A percentile compares a stretch with the other conserved stretches of the same genome.
phyloP scores from a whole-genome alignment of 1,140 invertebrate genomes.

The Pteromalus puparum region DNA sequence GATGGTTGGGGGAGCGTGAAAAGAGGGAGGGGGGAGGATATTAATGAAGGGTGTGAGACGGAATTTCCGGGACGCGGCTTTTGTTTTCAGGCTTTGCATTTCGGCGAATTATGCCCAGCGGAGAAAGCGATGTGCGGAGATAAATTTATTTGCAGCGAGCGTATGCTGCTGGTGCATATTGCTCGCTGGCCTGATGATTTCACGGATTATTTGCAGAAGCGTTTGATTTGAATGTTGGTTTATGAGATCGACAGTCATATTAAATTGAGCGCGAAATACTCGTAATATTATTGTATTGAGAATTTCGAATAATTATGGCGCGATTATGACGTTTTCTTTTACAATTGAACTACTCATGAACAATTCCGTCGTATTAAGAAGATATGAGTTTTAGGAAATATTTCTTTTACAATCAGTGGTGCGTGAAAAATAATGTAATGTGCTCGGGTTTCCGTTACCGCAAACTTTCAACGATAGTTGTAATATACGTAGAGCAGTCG shows the following conservation, averaged over 20 bases:
- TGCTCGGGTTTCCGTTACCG: too few species aligned
- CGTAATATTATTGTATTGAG: too few species aligned
- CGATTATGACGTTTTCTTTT: too few species aligned
- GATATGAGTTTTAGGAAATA: too few species aligned
- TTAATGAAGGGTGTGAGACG: background rate
- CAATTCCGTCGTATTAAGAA: too few species aligned
- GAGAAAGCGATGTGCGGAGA: background rate
- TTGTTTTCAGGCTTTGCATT: background rate
- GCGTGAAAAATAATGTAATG: too few species aligned
- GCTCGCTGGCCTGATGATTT: background rate
- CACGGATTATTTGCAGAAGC: background rate
- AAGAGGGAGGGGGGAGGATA: background rate
- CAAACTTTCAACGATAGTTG: too few species aligned
- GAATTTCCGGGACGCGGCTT: background rate
- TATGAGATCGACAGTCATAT: background rate
- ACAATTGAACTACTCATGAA: too few species aligned
- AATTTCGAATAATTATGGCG: too few species aligned
- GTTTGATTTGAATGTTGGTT: background rate
- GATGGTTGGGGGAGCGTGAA: background rate
- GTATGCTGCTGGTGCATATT: too few species aligned
- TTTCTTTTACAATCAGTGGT: too few species aligned
- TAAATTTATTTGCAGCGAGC: background rate
- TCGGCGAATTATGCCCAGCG: background rate
- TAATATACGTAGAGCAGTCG: background rate
- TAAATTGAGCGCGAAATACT: too few species aligned